Conservation (phyloP, 2,113 vertebrate species). For the Columba livia region DNA sequence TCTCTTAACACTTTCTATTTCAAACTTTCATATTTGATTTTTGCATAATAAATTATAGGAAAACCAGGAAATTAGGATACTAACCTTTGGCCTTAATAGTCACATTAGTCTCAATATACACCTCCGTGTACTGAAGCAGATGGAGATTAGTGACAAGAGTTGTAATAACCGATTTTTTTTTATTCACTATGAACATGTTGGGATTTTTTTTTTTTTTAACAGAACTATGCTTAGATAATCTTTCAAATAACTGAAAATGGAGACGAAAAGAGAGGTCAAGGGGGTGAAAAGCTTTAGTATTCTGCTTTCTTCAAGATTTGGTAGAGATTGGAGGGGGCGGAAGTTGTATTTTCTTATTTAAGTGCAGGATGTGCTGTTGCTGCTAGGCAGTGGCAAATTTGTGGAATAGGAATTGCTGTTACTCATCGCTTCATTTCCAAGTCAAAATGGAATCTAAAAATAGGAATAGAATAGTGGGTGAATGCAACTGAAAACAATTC, state of each 20-base stretch:
- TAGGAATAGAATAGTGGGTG: background rate
- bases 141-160: background rate
- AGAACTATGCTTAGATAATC: background rate
- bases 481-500: background rate
- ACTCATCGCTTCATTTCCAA: background rate
- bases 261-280: background rate
- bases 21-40: background rate
- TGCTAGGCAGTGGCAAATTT: background rate
- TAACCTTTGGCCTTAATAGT: background rate
- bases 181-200: fast-evolving
- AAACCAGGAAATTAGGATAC: background rate
- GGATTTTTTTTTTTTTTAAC: background rate
- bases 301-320: background rate
- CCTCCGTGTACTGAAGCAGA: background rate
- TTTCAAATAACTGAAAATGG: background rate
- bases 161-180: background rate
- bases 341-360: conserved; percentile 17
- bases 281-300: background rate
- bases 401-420: conserved; percentile 40
- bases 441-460: conserved; percentile 29
- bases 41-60: background rate
- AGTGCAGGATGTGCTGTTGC: background rate
- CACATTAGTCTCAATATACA: background rate
- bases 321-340: background rate
- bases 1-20: background rate